Conservation (phyloP, 2,888 invertebrate genomes). For the Strigamia transsilvanica region DNA sequence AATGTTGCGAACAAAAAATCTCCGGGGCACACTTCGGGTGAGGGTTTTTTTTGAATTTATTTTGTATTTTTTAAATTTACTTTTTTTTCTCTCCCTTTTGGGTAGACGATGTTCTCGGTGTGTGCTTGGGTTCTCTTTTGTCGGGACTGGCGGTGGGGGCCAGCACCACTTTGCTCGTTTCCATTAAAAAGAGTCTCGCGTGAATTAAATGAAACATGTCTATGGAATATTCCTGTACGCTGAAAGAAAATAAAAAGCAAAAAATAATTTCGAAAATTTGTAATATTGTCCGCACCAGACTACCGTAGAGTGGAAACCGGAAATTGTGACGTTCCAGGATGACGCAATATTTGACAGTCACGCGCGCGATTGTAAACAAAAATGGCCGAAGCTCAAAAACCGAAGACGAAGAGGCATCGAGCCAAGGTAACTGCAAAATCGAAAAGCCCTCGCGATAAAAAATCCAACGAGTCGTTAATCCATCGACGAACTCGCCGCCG, state of each 20-base stretch:
- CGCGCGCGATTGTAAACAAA: slow-evolving; percentile 34
- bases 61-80: too few relatives aligned
- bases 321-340: background rate
- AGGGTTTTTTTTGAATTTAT: background rate
- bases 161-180: background rate
- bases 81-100: background rate
- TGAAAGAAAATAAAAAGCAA: background rate
- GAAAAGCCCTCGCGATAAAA: background rate
- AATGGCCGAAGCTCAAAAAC: slow-evolving; percentile 31
- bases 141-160: background rate
- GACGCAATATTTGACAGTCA: slow-evolving; percentile 8
- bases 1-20: background rate
- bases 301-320: background rate
- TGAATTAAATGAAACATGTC: background rate
- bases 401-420: slow-evolving; percentile 20
- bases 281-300: background rate
- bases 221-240: too few relatives aligned
- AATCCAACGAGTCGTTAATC: too few relatives aligned
- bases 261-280: background rate
- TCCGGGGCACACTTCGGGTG: background rate
- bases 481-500: too few relatives aligned
- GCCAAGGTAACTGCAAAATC: slow-evolving; percentile 18
- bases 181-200: background rate
- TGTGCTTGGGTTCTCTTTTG: background rate
- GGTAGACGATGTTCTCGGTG: background rate